These are phyloP conservation scores for Tiliacea aurago DNA, from an alignment of 2,888 invertebrate species.

Conservation along the genomic window DNA sequence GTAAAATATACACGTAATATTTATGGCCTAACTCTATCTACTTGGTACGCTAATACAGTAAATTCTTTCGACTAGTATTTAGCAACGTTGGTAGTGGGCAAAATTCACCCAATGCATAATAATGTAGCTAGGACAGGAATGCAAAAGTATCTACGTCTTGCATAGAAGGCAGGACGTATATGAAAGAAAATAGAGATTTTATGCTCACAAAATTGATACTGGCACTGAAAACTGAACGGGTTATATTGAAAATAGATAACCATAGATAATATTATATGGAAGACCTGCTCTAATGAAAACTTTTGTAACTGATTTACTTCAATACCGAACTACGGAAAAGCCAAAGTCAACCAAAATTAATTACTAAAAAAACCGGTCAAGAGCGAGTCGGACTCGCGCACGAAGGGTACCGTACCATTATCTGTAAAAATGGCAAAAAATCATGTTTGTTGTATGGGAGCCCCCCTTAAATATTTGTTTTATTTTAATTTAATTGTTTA, in stretches of 20 bases:
- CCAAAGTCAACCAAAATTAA: background rate
- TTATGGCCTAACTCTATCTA: constrained; percentile 21
- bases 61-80: constrained; percentile 39
- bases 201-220: constrained; percentile 40
- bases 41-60: constrained; percentile 41
- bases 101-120: constrained; percentile 73
- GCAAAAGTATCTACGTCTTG: constrained; percentile 35
- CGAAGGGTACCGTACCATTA: too few species aligned
- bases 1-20: constrained; percentile 26
- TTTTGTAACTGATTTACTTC: background rate
- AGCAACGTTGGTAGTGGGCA: constrained; percentile 42
- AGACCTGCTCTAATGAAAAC: background rate
- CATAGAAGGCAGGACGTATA: constrained; percentile 16
- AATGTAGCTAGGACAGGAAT: constrained; percentile 72
- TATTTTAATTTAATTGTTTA: too few species aligned
- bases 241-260: constrained; percentile 13
- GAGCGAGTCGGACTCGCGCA: too few species aligned
- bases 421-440: too few species aligned
- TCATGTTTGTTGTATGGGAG: too few species aligned
- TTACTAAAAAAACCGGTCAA: constrained; percentile 17
- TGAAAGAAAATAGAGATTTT: constrained; percentile 45
- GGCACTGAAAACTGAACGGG: constrained; percentile 11
- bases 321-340: too few species aligned
- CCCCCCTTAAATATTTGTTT: too few species aligned
- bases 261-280: background rate